phyloP scores from a whole-genome alignment of 2,888 invertebrate species.

The Stictocephala bisonia region DNA sequence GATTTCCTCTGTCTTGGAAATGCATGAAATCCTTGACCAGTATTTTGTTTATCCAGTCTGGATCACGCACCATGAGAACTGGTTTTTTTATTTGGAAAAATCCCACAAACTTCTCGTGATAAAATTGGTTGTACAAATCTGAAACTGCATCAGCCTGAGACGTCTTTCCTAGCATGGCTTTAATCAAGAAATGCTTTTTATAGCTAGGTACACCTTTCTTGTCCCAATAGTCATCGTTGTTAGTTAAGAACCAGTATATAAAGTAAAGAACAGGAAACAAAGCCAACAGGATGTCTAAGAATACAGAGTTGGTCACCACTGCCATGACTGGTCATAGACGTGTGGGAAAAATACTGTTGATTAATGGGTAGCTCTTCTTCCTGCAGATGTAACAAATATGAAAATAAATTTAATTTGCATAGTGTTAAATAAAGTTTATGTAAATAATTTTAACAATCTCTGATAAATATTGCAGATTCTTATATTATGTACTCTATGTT shows the following conservation, averaged over 20 bases:
- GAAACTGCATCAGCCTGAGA: not conserved
- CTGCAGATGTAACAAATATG: no score
- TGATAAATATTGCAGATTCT: no score
- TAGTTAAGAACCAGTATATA: not conserved
- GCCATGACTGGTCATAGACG: slow-evolving; percentile 16
- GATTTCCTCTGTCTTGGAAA: slow-evolving; percentile 23
- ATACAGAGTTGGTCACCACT: not conserved
- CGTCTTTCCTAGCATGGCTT: not conserved
- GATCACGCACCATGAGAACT: slow-evolving; percentile 15
- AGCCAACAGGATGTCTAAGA: not conserved
- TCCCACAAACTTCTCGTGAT: slow-evolving; percentile 18
- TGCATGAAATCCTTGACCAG: slow-evolving; percentile 21
- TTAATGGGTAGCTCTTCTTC: no score
- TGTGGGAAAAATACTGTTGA: slow-evolving; percentile 9
- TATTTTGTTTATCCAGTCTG: not conserved
- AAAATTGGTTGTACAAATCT: slow-evolving; percentile 8
- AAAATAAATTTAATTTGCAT: no score
- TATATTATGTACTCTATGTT: no score
- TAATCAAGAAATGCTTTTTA: not conserved
- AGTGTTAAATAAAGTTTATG: no score
- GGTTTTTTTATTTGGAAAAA: slow-evolving; percentile 13
- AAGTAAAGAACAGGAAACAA: not conserved
- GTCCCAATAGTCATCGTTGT: slow-evolving; percentile 14
- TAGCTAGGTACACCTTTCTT: not conserved
- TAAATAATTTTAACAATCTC: no score